Evolutionary conservation across 2,113 vertebrate species (phyloP).

Genomic region (Cheirogaleus medius): DNA sequence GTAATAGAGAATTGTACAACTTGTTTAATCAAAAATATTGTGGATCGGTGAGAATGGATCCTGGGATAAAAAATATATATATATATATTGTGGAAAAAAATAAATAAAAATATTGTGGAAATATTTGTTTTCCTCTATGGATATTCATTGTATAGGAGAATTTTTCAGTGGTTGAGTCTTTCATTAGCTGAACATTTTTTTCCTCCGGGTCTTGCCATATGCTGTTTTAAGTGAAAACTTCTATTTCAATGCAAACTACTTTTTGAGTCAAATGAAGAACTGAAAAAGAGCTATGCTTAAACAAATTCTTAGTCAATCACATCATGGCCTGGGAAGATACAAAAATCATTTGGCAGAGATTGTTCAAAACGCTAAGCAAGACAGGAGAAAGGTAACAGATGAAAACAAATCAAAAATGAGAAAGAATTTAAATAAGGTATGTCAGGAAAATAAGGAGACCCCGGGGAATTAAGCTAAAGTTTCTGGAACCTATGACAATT

Average conservation of each 20-base stretch:
- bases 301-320: neutral
- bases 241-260: neutral
- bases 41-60: too few species aligned
- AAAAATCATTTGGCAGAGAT: neutral
- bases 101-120: neutral
- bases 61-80: too few species aligned
- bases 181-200: conserved; percentile 15
- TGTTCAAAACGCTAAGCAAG: neutral
- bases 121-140: neutral
- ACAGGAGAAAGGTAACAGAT: conserved; percentile 25
- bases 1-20: neutral
- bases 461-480: neutral
- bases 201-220: neutral
- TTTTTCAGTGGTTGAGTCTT: neutral
- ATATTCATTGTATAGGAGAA: neutral
- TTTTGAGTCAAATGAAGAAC: conserved; percentile 33
- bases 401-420: neutral
- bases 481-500: neutral
- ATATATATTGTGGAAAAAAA: neutral
- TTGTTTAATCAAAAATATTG: conserved; percentile 1
- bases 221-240: conserved; percentile 3
- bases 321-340: neutral
- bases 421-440: conserved; percentile 6
- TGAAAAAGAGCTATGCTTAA: neutral
- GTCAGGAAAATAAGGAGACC: conserved; percentile 30